These are phyloP conservation scores for Rallus crepitans DNA, from an alignment of 2,797 vertebrate species.

Conservation along the genomic window DNA sequence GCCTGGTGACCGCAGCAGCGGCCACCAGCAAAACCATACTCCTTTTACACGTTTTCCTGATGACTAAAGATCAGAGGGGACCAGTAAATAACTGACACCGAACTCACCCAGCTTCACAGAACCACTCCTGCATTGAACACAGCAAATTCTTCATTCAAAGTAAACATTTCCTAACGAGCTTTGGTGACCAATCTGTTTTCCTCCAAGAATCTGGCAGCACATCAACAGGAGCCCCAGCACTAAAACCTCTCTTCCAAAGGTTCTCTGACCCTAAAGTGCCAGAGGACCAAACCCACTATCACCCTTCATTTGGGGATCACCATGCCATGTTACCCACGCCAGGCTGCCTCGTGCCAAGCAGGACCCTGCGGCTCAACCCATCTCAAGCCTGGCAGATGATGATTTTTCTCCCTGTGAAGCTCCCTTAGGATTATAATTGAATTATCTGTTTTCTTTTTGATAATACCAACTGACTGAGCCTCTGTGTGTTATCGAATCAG, in stretches of 20 bases:
- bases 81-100: background rate
- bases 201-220: background rate
- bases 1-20: background rate
- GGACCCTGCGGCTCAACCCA: rapidly evolving
- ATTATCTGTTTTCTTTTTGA: background rate
- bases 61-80: background rate
- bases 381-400: background rate
- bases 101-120: background rate
- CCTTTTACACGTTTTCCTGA: background rate
- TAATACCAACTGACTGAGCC: background rate
- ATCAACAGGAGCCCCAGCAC: background rate
- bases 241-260: background rate
- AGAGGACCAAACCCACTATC: too few species aligned
- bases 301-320: too few species aligned
- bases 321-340: too few species aligned
- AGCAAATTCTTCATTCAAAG: background rate
- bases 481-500: background rate
- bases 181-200: background rate
- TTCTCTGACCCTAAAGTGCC: background rate
- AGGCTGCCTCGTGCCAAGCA: background rate
- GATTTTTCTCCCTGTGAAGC: background rate
- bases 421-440: background rate
- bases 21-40: background rate
- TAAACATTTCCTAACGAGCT: background rate
- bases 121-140: rapidly evolving